Conservation (phyloP, 1,140 invertebrate species). For the Saxidomus purpurata region DNA sequence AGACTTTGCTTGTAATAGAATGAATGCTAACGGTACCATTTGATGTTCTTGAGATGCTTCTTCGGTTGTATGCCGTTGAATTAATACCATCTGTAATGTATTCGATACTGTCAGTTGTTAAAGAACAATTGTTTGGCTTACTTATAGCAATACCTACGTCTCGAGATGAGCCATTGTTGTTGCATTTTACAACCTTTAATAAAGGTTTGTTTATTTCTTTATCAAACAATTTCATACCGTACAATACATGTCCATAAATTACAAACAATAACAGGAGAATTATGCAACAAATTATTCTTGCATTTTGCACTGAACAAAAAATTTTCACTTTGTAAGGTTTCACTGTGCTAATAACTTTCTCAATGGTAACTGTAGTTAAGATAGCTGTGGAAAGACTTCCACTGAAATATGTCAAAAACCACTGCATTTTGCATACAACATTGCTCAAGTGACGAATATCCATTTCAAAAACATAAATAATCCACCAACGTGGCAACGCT, state of each 20-base stretch:
- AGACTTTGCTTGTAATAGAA: neutral
- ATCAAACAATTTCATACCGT: neutral
- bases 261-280: neutral
- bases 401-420: constrained; percentile 64
- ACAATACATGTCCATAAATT: neutral
- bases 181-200: neutral
- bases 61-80: neutral
- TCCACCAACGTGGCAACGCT: constrained; percentile 70
- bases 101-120: neutral
- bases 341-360: constrained; percentile 71
- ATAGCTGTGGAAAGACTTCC: constrained; percentile 68
- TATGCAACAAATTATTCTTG: neutral
- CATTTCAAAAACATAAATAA: constrained; percentile 55
- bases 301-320: constrained; percentile 38
- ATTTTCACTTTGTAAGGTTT: constrained; percentile 67
- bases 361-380: constrained; percentile 72
- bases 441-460: constrained; percentile 64
- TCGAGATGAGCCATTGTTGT: neutral
- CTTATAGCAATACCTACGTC: neutral
- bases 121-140: too few species aligned
- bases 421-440: constrained; percentile 68
- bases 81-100: too few species aligned
- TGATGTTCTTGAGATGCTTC: neutral
- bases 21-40: neutral
- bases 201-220: neutral